A percentile compares a stretch with the other conserved stretches of the same genome.
Conservation (phyloP, 2,113 vertebrate genomes). For the Actenoides hombroni region DNA sequence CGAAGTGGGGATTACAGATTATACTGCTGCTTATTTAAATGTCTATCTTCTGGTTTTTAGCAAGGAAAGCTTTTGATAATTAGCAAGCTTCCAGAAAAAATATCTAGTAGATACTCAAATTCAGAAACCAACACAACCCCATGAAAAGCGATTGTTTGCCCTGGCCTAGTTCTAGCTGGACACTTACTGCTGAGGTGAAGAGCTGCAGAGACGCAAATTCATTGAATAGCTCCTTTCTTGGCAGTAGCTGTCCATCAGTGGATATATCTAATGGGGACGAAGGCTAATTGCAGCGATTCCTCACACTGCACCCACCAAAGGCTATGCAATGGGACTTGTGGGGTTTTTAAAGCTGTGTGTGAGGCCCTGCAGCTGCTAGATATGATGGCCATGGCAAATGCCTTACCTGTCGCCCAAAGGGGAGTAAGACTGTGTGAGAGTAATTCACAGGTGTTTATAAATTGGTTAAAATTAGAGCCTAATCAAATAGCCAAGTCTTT, state of each 20-base stretch:
- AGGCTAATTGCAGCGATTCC: neutral
- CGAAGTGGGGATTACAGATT: neutral
- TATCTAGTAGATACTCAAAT: neutral
- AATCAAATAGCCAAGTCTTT: neutral
- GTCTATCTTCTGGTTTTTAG: neutral
- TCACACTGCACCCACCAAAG: accelerated
- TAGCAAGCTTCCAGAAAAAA: neutral
- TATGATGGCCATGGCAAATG: accelerated
- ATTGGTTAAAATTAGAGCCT: neutral
- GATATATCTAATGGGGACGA: accelerated
- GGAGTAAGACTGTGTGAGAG: neutral
- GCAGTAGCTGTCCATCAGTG: no score
- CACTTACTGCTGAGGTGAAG: no score
- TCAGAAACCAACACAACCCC: neutral
- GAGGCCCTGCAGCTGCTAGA: neutral
- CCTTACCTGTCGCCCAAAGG: neutral
- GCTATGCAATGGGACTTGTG: accelerated
- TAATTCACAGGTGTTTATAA: neutral
- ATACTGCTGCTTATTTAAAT: neutral
- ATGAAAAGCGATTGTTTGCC: accelerated
- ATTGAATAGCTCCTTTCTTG: accelerated
- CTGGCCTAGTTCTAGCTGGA: neutral
- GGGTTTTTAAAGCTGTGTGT: neutral
- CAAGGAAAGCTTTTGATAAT: neutral
- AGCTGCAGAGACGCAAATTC: neutral